Conservation (phyloP, 2,888 invertebrate genomes). For the Seira sanloemensis region DNA sequence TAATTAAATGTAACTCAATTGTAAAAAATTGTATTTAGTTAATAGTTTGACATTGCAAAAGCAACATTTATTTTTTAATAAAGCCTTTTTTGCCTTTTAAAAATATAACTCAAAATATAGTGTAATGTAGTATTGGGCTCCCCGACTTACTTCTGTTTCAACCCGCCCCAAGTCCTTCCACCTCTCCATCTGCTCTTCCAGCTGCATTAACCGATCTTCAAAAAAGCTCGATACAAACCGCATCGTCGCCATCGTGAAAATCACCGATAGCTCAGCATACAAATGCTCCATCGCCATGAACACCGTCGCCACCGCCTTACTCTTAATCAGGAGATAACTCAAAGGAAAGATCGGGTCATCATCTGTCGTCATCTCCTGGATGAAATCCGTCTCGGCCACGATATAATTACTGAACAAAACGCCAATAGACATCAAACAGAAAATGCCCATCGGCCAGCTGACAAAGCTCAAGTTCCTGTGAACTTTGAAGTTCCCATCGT, state of each 20-base stretch:
- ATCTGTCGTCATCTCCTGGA: background rate
- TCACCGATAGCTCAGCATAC: conserved; percentile 25
- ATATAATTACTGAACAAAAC: conserved; percentile 11
- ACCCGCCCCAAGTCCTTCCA: no score
- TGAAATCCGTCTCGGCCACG: conserved; percentile 19
- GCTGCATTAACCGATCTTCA: conserved; percentile 1
- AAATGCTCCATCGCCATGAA: background rate
- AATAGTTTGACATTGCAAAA: no score
- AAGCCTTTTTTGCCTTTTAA: no score
- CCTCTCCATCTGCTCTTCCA: background rate
- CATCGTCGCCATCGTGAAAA: conserved; percentile 29
- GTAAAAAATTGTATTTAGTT: no score
- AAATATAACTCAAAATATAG: no score
- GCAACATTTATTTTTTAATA: no score
- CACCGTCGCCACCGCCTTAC: background rate
- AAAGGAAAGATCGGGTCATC: conserved; percentile 20
- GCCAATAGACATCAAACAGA: background rate
- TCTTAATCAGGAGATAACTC: background rate
- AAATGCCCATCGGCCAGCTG: background rate
- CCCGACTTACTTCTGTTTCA: no score
- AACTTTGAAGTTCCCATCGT: conserved; percentile 14
- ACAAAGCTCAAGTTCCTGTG: background rate
- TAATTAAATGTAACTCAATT: no score
- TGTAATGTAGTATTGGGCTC: no score
- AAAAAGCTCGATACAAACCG: conserved; percentile 37